phyloP scores from a whole-genome alignment of 2,888 invertebrate species.

The Plutella xylostella region DNA sequence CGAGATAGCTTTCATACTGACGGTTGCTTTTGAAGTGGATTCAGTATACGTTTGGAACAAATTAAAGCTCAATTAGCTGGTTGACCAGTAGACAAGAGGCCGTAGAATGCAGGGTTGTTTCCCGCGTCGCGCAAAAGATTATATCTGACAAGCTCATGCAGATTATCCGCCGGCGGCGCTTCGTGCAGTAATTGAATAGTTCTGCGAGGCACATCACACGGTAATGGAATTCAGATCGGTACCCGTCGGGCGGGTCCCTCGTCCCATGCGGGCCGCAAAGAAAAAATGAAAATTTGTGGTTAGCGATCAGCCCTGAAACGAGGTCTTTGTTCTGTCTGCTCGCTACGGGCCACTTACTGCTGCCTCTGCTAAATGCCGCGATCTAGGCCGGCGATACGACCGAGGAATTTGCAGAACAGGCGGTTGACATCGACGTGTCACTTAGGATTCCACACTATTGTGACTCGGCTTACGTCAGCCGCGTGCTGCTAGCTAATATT shows the following conservation, averaged over 20 bases:
- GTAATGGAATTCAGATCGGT: slow-evolving; percentile 40
- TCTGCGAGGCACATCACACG: slow-evolving; percentile 29
- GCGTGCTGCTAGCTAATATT: slow-evolving; percentile 44
- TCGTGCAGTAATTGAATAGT: too few relatives aligned
- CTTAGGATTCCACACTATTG: too few relatives aligned
- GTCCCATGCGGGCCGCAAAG: slow-evolving; percentile 39
- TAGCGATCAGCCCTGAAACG: slow-evolving; percentile 19
- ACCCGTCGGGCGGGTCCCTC: slow-evolving; percentile 31
- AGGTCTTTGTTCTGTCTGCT: neutral
- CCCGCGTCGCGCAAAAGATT: too few relatives aligned
- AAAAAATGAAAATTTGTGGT: slow-evolving; percentile 51
- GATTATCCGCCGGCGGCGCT: too few relatives aligned
- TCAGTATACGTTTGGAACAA: too few relatives aligned
- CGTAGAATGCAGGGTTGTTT: too few relatives aligned
- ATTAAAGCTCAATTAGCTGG: too few relatives aligned
- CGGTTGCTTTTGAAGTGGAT: too few relatives aligned
- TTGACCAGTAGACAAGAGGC: too few relatives aligned
- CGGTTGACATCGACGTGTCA: slow-evolving; percentile 13
- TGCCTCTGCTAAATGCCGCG: neutral
- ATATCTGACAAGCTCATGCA: too few relatives aligned
- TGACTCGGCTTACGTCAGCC: slow-evolving; percentile 41
- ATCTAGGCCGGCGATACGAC: neutral
- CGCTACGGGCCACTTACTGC: neutral
- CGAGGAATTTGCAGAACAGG: neutral
- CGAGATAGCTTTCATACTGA: too few relatives aligned